A percentile compares a stretch with the other conserved stretches of the same genome.
These are phyloP conservation scores for Ammospiza nelsoni DNA, from an alignment of 2,113 vertebrate species.

Conservation along the genomic window DNA sequence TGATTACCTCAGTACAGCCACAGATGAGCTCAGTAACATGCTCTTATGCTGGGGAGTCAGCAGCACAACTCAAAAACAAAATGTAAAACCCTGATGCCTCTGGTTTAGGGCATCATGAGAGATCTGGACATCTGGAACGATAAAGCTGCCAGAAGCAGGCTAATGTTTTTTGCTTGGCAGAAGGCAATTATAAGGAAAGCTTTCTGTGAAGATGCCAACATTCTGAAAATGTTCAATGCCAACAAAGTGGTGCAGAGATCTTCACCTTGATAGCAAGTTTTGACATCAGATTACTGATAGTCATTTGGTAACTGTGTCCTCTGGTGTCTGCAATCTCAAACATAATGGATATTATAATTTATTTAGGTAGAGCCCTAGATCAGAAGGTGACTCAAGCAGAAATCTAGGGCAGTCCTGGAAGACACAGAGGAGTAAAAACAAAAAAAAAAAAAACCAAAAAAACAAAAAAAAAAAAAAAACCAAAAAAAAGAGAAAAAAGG, in stretches of 20 bases:
- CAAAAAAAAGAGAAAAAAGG: accelerated
- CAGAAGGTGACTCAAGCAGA: not conserved
- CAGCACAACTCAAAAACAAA: not conserved
- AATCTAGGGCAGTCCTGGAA: not conserved
- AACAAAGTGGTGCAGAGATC: not conserved
- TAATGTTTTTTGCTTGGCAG: slow-evolving; percentile 28
- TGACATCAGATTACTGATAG: not conserved
- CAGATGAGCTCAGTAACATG: not conserved
- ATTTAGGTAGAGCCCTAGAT: not conserved
- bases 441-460: accelerated
- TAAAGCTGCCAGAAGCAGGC: slow-evolving; percentile 31
- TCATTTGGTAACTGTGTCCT: not conserved
- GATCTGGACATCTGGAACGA: slow-evolving; percentile 48
- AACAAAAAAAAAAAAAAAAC: too few species aligned
- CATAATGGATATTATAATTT: not conserved
- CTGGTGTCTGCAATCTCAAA: not conserved
- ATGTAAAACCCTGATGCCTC: not conserved
- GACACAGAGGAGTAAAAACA: accelerated
- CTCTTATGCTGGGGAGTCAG: not conserved
- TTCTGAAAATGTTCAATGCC: not conserved
- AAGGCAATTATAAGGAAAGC: slow-evolving; percentile 2
- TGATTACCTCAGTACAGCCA: not conserved
- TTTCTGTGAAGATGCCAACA: not conserved
- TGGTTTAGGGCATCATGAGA: slow-evolving; percentile 14
- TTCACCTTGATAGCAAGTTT: not conserved